Evolutionary conservation across 1,140 invertebrate species (phyloP).

Genomic region (Drosophila kepulauana): DNA sequence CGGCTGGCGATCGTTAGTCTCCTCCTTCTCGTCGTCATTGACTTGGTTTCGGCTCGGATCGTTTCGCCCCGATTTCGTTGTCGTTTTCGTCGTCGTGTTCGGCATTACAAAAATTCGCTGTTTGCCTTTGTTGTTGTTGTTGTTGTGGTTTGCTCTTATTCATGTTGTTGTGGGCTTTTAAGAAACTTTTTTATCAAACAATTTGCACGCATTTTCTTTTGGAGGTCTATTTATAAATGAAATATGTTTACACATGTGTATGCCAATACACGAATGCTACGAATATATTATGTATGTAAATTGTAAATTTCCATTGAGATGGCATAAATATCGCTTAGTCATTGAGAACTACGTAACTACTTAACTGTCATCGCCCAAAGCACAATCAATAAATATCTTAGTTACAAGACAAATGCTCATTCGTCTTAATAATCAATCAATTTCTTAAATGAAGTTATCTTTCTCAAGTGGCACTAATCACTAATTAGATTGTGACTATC

Average conservation of each 20-base stretch:
- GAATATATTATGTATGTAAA: constrained; percentile 5
- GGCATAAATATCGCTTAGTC: neutral
- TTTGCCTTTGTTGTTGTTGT: constrained; percentile 13
- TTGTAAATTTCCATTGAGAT: constrained; percentile 10
- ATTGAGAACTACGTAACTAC: constrained; percentile 1
- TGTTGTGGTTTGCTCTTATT: neutral
- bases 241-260: constrained; percentile 22
- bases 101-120: constrained; percentile 27
- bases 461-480: neutral
- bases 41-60: constrained; percentile 33
- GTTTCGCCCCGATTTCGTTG: neutral
- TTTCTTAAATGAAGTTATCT: neutral
- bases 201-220: constrained; percentile 42
- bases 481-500: constrained; percentile 1
- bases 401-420: neutral
- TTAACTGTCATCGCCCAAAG: neutral
- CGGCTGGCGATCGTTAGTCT: constrained; percentile 40
- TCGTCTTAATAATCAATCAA: neutral
- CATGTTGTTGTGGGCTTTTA: constrained; percentile 10
- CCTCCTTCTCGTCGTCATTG: constrained; percentile 25
- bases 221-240: constrained; percentile 32
- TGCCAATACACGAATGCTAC: neutral
- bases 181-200: constrained; percentile 38
- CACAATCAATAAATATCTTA: neutral
- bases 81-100: constrained; percentile 9